Evolutionary conservation across 30 jellyfish, hydroid and myxozoan genomes (phyloP), one percentile per base, ranked within the genome.

Genomic region (Turritopsis dohrnii): DNA sequence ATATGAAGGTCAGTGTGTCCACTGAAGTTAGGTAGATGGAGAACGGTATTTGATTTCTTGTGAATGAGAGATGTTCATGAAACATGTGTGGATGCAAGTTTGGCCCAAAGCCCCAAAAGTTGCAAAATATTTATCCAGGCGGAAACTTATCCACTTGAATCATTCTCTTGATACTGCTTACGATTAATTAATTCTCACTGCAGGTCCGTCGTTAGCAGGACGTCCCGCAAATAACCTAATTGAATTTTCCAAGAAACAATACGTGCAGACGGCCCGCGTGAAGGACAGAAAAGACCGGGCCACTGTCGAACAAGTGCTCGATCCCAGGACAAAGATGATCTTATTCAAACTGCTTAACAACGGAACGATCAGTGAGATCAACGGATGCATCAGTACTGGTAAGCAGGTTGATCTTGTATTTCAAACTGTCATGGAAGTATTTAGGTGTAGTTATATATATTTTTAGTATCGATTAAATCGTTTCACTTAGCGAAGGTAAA

Each of bases 331-430:
- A 5, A 89, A 89, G 79, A 95, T 95, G 97, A 95, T 95, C 52
- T 74, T 95, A 71, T 90, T 89, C 66, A 95, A 95, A 65, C 71
- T 95, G 80, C 76, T 95, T 41, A 95, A 95, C 71, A 89, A 91
- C 71, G 98, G 99, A 19, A 84, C 88, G 21, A 90, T 95, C 54
- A 84, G 75, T 72, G 89, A 89, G 66, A 95, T 95, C 17, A 85
- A 88, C 87, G 99, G 99, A 18, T 95, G 99, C 72, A 90, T 95
- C 71, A 95, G 99, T 60, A 95, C 97, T 29, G 99, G 99, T 23
- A 66, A 54, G 69, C 60, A 41, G n/a, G n/a, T n/a, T n/a, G n/a
- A n/a, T n/a, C n/a, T n/a, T n/a, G n/a, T n/a, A n/a, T n/a, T n/a
- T n/a, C n/a, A n/a, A n/a, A n/a, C 60, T 41, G 60, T 13, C 13